These are phyloP conservation scores for Caenorhabditis drosophilae DNA, from an alignment of 2,888 invertebrate genomes.

Conservation along the genomic window DNA sequence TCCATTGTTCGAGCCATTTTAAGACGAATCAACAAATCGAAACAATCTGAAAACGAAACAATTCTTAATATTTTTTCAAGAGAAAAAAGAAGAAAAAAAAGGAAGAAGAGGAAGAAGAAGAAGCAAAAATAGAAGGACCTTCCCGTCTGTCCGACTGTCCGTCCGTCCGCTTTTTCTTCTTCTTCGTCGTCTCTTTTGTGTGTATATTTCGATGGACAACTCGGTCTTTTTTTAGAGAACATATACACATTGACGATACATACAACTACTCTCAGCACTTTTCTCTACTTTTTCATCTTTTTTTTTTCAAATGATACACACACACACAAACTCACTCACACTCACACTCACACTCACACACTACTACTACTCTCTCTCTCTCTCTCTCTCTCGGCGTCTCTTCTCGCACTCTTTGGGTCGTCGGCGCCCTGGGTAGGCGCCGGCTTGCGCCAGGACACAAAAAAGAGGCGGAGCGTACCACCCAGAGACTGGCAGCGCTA, in stretches of 20 bases:
- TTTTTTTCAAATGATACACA: background rate
- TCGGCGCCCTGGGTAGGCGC: slow-evolving; percentile 33
- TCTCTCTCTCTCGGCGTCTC: slow-evolving; percentile 6
- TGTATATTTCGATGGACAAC: too few species aligned
- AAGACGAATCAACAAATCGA: too few species aligned
- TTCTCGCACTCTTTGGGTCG: slow-evolving; percentile 20
- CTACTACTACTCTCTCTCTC: too few species aligned
- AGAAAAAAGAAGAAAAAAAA: background rate
- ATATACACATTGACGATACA: too few species aligned
- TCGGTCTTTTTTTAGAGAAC: too few species aligned
- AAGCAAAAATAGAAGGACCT: too few species aligned
- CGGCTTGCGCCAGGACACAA: slow-evolving; percentile 34
- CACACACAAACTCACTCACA: too few species aligned
- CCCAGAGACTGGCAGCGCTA: slow-evolving; percentile 37
- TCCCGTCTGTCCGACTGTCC: background rate
- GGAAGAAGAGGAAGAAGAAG: too few species aligned
- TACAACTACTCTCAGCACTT: too few species aligned
- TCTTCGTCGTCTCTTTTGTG: too few species aligned
- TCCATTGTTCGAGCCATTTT: slow-evolving; percentile 41
- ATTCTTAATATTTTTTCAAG: background rate
- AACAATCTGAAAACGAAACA: too few species aligned
- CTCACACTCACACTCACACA: too few species aligned
- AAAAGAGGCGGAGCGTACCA: slow-evolving; percentile 37
- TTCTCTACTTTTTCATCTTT: background rate
- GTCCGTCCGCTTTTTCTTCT: slow-evolving; percentile 6